A percentile compares a stretch with the other conserved stretches of the same genome.
phyloP scores from a whole-genome alignment of 2,113 vertebrate species.

The Xiphorhynchus elegans region DNA sequence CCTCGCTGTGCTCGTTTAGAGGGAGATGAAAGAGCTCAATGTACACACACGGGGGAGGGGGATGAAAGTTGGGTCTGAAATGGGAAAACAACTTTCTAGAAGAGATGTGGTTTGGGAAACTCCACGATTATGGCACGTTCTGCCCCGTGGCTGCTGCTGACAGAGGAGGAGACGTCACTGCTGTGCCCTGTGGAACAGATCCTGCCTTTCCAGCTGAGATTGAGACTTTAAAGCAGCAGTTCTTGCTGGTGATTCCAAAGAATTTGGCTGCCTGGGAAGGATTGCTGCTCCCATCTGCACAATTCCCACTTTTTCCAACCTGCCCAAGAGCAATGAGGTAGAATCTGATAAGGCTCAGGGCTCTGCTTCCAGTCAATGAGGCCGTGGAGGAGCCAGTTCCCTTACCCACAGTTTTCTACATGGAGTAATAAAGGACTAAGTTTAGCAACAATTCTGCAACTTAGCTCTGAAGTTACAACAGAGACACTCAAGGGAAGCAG shows the following conservation, averaged over 20 bases:
- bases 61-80: background rate
- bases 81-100: background rate
- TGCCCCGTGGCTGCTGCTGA: background rate
- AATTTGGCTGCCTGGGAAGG: background rate
- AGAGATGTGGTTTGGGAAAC: background rate
- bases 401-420: background rate
- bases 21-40: background rate
- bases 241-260: background rate
- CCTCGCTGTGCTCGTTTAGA: background rate
- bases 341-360: background rate
- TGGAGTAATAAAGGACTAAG: background rate
- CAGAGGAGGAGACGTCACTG: background rate
- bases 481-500: accelerated
- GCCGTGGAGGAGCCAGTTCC: background rate
- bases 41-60: accelerated
- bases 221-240: background rate
- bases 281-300: background rate
- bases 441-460: background rate
- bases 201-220: background rate
- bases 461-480: background rate
- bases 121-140: background rate
- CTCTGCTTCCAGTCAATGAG: background rate
- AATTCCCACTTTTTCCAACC: background rate
- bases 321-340: background rate
- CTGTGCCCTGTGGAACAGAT: background rate